Conservation (phyloP, 2,888 invertebrate genomes). For the Andrena bucephala region DNA sequence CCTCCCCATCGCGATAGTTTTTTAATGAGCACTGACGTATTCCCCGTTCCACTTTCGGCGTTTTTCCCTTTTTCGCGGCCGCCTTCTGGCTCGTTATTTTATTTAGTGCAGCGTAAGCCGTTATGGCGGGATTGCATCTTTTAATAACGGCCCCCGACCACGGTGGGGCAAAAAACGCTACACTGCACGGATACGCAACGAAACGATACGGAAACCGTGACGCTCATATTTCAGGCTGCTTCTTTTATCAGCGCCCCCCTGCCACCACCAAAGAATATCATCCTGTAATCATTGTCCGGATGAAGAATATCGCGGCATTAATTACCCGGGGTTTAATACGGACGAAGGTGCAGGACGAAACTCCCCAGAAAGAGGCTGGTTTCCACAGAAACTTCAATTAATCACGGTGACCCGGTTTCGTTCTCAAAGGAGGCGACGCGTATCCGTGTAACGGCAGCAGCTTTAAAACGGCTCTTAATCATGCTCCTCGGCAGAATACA, state of each 20-base stretch:
- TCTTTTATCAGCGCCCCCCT: background rate
- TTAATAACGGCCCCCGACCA: slow-evolving; percentile 28
- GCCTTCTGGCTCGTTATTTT: slow-evolving; percentile 63
- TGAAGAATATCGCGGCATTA: slow-evolving; percentile 41
- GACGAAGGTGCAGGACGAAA: slow-evolving; percentile 27
- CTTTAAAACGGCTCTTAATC: slow-evolving; percentile 69
- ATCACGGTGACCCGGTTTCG: slow-evolving; percentile 66
- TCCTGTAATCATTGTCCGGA: slow-evolving; percentile 9
- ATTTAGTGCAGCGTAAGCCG: slow-evolving; percentile 64
- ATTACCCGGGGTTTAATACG: slow-evolving; percentile 56
- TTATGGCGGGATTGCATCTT: slow-evolving; percentile 43
- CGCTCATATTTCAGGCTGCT: background rate
- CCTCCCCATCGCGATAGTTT: slow-evolving; percentile 59
- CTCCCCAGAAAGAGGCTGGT: slow-evolving; percentile 29
- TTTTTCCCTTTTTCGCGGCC: slow-evolving; percentile 10
- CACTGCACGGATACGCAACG: slow-evolving; percentile 6
- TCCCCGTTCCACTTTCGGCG: slow-evolving; percentile 38
- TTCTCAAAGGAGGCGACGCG: slow-evolving; percentile 57
- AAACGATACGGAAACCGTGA: slow-evolving; percentile 4
- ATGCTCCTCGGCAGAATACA: slow-evolving; percentile 57
- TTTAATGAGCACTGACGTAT: slow-evolving; percentile 64
- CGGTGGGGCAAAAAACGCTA: background rate
- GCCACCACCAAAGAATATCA: background rate
- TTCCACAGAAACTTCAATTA: slow-evolving; percentile 64
- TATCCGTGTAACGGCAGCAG: slow-evolving; percentile 50